Base-by-base conservation (phyloP, 1,140 invertebrate genomes). In the Brachionus plicatilis region DNA sequence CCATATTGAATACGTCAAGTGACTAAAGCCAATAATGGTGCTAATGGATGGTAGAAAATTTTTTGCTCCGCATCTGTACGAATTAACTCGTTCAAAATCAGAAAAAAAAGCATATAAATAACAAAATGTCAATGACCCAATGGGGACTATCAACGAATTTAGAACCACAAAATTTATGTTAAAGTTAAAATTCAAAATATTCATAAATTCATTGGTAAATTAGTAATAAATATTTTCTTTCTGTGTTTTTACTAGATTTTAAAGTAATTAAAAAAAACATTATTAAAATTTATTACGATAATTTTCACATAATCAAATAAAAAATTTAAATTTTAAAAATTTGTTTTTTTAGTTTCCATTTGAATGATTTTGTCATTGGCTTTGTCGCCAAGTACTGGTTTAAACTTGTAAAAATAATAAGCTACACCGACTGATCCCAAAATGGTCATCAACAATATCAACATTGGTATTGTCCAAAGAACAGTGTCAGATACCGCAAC, bases 11-110 rank as follows among this genome's bases (percentile, higher is more conserved):
- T 50, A 50, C 6, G 72, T 76, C 17, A 50, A 12, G 2, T 24
- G 72, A 12, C 43, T 76, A 20, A 50, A 76, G 11, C 72, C 45
- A 5, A 76, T 50, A 27, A 29, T 45, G 14, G 72, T 50, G 27
- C 72, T 76, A 24, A 76, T 50, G 11, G 72, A 76, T 50, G 72
- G 72, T 6, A 76, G 20, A 50, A 76, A 76, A 50, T 76, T 76
- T 76, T 76, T 76, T 5, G 45, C 72, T 20, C 45, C 24, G 24
- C 72, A 76, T 47, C 53, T 24, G 9, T 47, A 27, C 47, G 17
- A 45, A 27, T 24, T 76, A 12, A 76, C 11, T 27, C 9, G 9
- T 8, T 53, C 24, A 53, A 24, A 76, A 47, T 76, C 33, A 33
- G 9, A 50, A 9, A 76, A 3, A 9, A 76, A 50, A 12, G 20